phyloP scores from a whole-genome alignment of 1,140 invertebrate genomes.

The Dryas iulia region DNA sequence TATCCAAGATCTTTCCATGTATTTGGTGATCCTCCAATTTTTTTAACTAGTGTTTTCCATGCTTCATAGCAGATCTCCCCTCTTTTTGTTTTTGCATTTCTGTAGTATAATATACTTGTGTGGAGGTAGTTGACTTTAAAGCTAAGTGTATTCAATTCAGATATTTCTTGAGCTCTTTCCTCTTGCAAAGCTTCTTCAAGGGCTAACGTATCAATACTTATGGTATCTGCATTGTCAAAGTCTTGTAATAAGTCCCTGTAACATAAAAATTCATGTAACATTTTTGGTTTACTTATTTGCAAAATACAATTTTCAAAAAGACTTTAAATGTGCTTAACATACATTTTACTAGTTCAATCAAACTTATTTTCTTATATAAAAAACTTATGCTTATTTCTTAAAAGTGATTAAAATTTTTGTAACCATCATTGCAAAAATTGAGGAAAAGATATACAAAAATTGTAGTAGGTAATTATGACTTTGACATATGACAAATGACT shows the following conservation, averaged over 20 bases:
- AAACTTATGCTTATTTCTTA: not conserved
- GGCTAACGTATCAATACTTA: constrained; percentile 64
- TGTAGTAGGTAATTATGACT: not conserved
- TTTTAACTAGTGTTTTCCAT: constrained; percentile 63
- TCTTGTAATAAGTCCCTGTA: constrained; percentile 53
- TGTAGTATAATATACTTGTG: constrained; percentile 69
- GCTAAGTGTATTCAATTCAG: constrained; percentile 54
- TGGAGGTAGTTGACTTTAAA: constrained; percentile 67
- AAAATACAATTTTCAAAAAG: not conserved
- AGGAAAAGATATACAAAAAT: not conserved
- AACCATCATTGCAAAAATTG: not conserved
- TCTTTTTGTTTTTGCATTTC: constrained; percentile 58
- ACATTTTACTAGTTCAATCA: not conserved
- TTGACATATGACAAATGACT: not conserved
- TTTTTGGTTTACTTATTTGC: not conserved
- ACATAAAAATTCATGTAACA: constrained; percentile 11
- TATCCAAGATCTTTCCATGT: constrained; percentile 64
- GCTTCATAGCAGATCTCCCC: constrained; percentile 60
- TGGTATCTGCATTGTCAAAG: constrained; percentile 61
- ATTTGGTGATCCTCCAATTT: constrained; percentile 59
- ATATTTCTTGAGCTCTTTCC: constrained; percentile 58
- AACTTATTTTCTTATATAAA: not conserved
- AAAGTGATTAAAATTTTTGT: not conserved
- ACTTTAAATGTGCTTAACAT: not conserved
- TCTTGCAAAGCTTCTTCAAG: constrained; percentile 57